Evolutionary conservation across 2,797 vertebrate species (phyloP).

Genomic region (Lateolabrax maculatus): DNA sequence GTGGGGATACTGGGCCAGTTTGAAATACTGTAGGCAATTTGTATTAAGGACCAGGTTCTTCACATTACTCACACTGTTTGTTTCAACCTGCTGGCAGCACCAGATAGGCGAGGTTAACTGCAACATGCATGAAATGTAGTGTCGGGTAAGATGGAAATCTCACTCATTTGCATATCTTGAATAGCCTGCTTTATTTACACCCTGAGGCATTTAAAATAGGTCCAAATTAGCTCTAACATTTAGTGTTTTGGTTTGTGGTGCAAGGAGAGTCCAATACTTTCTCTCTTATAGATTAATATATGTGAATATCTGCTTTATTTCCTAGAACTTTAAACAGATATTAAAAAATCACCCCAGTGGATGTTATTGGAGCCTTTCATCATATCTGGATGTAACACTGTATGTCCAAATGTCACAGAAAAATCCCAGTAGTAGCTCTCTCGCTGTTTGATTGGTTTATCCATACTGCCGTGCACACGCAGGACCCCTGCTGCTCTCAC

Average conservation of each 20-base stretch:
- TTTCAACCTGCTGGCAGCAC: neutral
- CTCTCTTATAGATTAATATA: neutral
- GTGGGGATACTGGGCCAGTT: neutral
- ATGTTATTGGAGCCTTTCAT: neutral
- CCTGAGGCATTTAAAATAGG: neutral
- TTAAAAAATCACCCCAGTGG: too few relatives aligned
- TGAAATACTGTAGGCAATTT: neutral
- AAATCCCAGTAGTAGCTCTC: neutral
- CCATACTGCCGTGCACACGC: neutral
- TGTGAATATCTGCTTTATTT: neutral
- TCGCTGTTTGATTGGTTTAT: neutral
- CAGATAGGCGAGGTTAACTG: neutral
- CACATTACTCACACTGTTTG: neutral
- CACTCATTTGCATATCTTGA: conserved; percentile 19
- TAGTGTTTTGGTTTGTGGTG: neutral
- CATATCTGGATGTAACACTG: neutral
- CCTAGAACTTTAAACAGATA: neutral
- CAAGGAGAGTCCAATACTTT: neutral
- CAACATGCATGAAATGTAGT: neutral
- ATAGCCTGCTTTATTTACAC: neutral
- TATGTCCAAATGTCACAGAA: neutral
- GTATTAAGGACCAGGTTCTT: neutral
- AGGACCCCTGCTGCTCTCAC: conserved; percentile 29
- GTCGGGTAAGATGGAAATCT: neutral
- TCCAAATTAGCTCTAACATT: neutral